Base-by-base conservation (phyloP, 1,140 invertebrate species). In the Agrilus planipennis region DNA sequence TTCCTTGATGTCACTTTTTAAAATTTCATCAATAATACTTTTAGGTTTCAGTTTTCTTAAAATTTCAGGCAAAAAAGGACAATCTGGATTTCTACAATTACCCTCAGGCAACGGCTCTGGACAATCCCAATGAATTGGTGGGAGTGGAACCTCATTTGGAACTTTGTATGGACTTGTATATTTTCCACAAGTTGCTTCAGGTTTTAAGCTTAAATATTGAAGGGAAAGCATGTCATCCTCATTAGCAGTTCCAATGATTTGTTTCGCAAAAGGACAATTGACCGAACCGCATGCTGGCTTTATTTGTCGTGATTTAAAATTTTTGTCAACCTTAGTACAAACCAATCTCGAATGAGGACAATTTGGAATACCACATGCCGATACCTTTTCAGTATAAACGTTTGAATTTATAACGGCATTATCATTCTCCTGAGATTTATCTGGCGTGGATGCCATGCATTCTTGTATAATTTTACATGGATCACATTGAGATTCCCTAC, bases 41-140 rank as follows among this genome's bases (percentile, higher is more conserved):
- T n/a, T n/a, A n/a, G n/a, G n/a, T n/a, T n/a, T n/a, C n/a, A n/a
- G n/a, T n/a, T 36, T 21, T 11, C 34, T 6, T 36, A 36, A 23
- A 7, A 21, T 21, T 36, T 3, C 2, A 9, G 52, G 47, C 18
- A 38, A 39, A 36, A 44, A 53, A 2, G 59, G 59, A 44, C 59
- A 61, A 27, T 57, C 48, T 10, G 55, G 47, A 40, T 61, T 61
- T 19, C 42, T 55, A 36, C 59, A 61, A 6, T 38, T 41, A 1
- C 52, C 59, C 43, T 52, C 50, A 0, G 59, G 59, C 22, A 61
- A 46, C 2, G 59, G 59, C 42, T 61, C 59, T 2, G 59, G 59
- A 48, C 59, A 61, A 42, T 61, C 59, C 59, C 59, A 61, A 41
- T 61, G 59, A 18, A 61, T 61, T 2, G 59, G 49, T 2, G 29